phyloP scores from a whole-genome alignment of 2,888 invertebrate genomes.

The Halictus quadricinctus region DNA sequence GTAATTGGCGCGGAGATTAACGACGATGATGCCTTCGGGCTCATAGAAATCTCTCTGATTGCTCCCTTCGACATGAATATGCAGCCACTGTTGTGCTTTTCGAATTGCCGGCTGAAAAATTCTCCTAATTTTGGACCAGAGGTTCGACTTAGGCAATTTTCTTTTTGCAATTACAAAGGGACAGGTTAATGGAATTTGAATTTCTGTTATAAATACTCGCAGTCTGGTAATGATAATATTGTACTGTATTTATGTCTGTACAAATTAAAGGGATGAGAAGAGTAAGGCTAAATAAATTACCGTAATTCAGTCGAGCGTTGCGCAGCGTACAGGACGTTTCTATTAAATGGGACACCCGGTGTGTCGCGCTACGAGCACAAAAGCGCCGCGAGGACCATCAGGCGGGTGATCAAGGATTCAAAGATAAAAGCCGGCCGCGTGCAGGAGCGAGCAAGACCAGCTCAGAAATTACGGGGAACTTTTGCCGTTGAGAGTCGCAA shows the following conservation, averaged over 20 bases:
- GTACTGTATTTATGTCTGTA: too few relatives aligned
- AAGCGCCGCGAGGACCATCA: background rate
- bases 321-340: too few relatives aligned
- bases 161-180: too few relatives aligned
- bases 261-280: too few relatives aligned
- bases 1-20: slow-evolving; percentile 36
- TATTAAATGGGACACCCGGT: too few relatives aligned
- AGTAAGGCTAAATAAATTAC: too few relatives aligned
- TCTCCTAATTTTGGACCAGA: background rate
- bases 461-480: background rate
- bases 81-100: background rate
- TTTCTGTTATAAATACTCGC: too few relatives aligned
- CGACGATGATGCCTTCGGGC: slow-evolving; percentile 23
- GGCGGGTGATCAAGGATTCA: background rate
- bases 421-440: background rate
- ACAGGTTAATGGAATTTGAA: too few relatives aligned
- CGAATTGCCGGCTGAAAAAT: background rate
- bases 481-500: background rate
- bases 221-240: too few relatives aligned
- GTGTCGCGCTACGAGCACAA: background rate
- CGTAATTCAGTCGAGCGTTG: too few relatives aligned
- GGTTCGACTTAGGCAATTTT: too few relatives aligned
- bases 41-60: slow-evolving; percentile 1
- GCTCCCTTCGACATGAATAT: background rate
- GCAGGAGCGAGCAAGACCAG: background rate